A percentile compares a stretch with the other conserved stretches of the same genome.
Conservation (phyloP, 2,888 invertebrate species). For the Pterostichus madidus region DNA sequence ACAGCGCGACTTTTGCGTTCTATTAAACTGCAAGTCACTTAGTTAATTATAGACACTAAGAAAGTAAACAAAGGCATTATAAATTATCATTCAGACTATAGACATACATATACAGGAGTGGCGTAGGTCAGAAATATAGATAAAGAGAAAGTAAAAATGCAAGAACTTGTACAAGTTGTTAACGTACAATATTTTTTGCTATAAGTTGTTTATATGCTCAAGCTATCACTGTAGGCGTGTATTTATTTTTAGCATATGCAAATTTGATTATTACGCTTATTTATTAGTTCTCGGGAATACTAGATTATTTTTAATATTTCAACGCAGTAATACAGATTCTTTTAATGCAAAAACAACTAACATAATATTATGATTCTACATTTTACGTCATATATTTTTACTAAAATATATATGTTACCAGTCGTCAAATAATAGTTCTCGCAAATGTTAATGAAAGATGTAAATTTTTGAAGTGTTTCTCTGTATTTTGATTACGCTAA, state of each 20-base stretch:
- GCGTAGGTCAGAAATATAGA: slow-evolving; percentile 28
- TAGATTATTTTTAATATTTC: background rate
- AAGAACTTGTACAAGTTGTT: background rate
- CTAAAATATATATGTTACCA: too few relatives aligned
- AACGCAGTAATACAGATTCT: background rate
- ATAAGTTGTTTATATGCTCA: background rate
- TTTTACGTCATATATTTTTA: too few relatives aligned
- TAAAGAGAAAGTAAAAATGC: slow-evolving; percentile 6
- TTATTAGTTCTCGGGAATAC: background rate
- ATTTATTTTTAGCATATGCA: background rate
- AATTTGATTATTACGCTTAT: background rate
- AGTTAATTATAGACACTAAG: slow-evolving; percentile 19
- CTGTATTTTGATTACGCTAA: too few relatives aligned
- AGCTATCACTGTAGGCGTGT: background rate
- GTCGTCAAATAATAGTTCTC: too few relatives aligned
- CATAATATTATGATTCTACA: too few relatives aligned
- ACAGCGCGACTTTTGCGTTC: too few relatives aligned
- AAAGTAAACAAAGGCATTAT: slow-evolving; percentile 26
- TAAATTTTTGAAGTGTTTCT: too few relatives aligned
- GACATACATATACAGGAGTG: slow-evolving; percentile 7
- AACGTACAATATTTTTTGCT: background rate
- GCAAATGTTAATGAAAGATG: too few relatives aligned
- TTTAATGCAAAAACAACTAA: too few relatives aligned
- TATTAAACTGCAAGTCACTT: slow-evolving; percentile 1
- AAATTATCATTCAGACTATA: background rate